A percentile compares a stretch with the other conserved stretches of the same genome.
These are phyloP conservation scores for Drosophila leontia DNA, from an alignment of 1,140 invertebrate species.

Conservation along the genomic window DNA sequence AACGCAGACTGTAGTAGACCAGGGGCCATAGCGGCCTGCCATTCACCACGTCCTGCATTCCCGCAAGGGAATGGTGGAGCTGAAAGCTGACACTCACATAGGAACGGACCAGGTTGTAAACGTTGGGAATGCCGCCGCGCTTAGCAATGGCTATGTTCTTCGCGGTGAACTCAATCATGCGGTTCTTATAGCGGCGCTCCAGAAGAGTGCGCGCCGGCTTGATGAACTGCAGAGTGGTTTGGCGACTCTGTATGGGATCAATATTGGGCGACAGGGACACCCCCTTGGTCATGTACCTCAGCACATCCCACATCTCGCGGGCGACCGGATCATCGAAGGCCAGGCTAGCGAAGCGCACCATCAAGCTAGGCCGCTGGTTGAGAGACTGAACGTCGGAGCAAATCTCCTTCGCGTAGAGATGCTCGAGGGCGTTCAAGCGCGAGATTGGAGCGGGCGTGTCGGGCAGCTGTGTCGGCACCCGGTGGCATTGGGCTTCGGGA, in stretches of 20 bases:
- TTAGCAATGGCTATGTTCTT: constrained; percentile 91
- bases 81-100: constrained; percentile 89
- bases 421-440: constrained; percentile 87
- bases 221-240: constrained; percentile 89
- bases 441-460: constrained; percentile 83
- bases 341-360: constrained; percentile 90
- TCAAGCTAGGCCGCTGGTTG: constrained; percentile 89
- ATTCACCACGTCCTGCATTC: constrained; percentile 92
- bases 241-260: constrained; percentile 90
- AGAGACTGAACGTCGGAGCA: constrained; percentile 92
- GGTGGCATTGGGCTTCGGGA: constrained; percentile 89
- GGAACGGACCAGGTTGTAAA: constrained; percentile 92
- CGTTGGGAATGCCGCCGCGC: constrained; percentile 95
- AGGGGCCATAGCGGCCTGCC: constrained; percentile 91
- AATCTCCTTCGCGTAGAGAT: constrained; percentile 93
- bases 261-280: constrained; percentile 88
- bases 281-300: constrained; percentile 92
- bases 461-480: constrained; percentile 88
- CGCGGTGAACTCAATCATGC: constrained; percentile 92
- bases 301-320: constrained; percentile 95
- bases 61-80: constrained; percentile 85
- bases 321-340: constrained; percentile 94
- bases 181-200: constrained; percentile 93
- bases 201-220: constrained; percentile 92
- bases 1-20: constrained; percentile 95